These are phyloP conservation scores for Bibio marci DNA, from an alignment of 2,888 invertebrate genomes.

Conservation along the genomic window DNA sequence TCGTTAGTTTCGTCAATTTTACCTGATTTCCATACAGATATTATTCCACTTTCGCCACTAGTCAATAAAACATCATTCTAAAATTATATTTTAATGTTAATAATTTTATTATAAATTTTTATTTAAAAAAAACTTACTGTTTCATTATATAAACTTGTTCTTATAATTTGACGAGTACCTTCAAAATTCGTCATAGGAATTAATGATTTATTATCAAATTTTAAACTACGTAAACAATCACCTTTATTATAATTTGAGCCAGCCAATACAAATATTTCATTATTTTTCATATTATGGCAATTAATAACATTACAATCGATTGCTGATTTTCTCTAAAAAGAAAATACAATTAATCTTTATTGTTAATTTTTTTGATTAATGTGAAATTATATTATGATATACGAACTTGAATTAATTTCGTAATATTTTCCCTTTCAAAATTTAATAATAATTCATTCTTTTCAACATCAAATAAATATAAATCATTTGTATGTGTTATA, in stretches of 20 bases:
- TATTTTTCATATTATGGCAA: slow-evolving; percentile 32
- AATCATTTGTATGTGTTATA: slow-evolving; percentile 51
- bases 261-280: slow-evolving; percentile 38
- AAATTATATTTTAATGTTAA: slow-evolving; percentile 3
- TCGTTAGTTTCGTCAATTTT: background rate
- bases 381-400: slow-evolving; percentile 18
- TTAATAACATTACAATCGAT: slow-evolving; percentile 48
- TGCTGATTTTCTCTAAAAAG: slow-evolving; percentile 32
- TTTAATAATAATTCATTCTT: slow-evolving; percentile 40
- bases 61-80: slow-evolving; percentile 38
- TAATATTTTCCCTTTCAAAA: slow-evolving; percentile 40
- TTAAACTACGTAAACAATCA: slow-evolving; percentile 31
- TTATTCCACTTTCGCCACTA: slow-evolving; percentile 47
- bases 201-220: slow-evolving; percentile 32
- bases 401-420: slow-evolving; percentile 32
- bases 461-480: slow-evolving; percentile 49
- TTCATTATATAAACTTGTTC: slow-evolving; percentile 46
- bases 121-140: slow-evolving; percentile 30
- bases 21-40: slow-evolving; percentile 37
- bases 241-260: slow-evolving; percentile 45
- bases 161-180: slow-evolving; percentile 50
- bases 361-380: slow-evolving; percentile 5
- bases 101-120: no score
- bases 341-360: no score
- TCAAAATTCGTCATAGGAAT: slow-evolving; percentile 36